Percentiles rank a stretch among this genome's conserved stretches.
Evolutionary conservation across 2,888 invertebrate species (phyloP).

Genomic region (Saturnia pavonia): DNA sequence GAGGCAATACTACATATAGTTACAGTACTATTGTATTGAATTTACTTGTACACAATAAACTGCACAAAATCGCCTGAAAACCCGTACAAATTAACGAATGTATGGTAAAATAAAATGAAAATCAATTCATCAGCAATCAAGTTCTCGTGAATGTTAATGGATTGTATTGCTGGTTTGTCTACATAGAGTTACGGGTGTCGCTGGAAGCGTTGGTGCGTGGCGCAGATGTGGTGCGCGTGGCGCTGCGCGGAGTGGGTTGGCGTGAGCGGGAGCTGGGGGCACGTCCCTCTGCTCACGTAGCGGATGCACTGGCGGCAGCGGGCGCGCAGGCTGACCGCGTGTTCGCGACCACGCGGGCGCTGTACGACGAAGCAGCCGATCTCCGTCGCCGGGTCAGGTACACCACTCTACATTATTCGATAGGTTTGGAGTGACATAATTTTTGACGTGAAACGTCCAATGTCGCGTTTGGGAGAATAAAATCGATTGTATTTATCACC

Average conservation of each 20-base stretch:
- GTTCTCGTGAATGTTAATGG: too few relatives aligned
- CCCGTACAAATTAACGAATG: too few relatives aligned
- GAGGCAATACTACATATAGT: too few relatives aligned
- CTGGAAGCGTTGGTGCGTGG: conserved; percentile 60
- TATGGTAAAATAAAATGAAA: too few relatives aligned
- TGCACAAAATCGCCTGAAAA: too few relatives aligned
- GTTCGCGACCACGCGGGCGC: conserved; percentile 62
- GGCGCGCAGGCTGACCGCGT: conserved; percentile 64
- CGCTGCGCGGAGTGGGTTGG: conserved; percentile 71
- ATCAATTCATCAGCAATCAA: too few relatives aligned
- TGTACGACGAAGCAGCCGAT: conserved; percentile 75
- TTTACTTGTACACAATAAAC: too few relatives aligned
- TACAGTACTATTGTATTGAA: too few relatives aligned
- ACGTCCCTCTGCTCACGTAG: conserved; percentile 45
- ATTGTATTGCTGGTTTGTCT: neutral
- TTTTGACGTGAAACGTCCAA: too few relatives aligned
- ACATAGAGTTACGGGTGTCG: conserved; percentile 50
- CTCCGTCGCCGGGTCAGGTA: conserved; percentile 66
- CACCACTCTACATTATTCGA: neutral
- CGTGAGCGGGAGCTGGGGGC: conserved; percentile 62
- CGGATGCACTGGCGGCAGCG: conserved; percentile 38
- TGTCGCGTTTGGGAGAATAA: too few relatives aligned
- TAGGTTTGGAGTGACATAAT: too few relatives aligned
- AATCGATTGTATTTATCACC: too few relatives aligned
- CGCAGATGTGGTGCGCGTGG: conserved; percentile 64